Evolutionary conservation across 2,113 vertebrate species (phyloP).

Genomic region (Rynchops niger): DNA sequence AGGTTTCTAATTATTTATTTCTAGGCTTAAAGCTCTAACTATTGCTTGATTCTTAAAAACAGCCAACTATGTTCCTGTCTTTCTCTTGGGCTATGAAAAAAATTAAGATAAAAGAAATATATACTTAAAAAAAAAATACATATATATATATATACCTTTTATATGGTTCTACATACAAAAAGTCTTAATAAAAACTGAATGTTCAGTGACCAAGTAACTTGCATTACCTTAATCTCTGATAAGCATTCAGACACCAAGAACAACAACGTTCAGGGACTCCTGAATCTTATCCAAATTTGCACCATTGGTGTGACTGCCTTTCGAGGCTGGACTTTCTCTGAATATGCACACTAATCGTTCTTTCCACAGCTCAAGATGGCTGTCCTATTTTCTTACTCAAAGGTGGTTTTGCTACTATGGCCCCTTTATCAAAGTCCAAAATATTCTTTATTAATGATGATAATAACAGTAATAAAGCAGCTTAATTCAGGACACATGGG

Average conservation of each 20-base stretch:
- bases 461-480: neutral
- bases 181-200: neutral
- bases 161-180: neutral
- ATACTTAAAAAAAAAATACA: neutral
- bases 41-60: neutral
- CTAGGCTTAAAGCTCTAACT: neutral
- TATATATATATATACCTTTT: fast-evolving
- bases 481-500: neutral
- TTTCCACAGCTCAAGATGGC: neutral
- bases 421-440: neutral
- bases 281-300: neutral
- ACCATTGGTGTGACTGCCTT: neutral
- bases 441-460: neutral
- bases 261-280: neutral
- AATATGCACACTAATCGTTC: neutral
- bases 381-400: neutral
- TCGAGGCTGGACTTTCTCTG: neutral
- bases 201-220: neutral
- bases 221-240: neutral
- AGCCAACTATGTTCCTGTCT: neutral
- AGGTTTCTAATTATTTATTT: neutral
- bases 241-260: neutral
- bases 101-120: neutral
- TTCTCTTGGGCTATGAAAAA: neutral
- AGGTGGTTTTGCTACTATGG: neutral